Base-by-base conservation (phyloP, 2,797 vertebrate genomes). In the Syngnathus acus region DNA sequence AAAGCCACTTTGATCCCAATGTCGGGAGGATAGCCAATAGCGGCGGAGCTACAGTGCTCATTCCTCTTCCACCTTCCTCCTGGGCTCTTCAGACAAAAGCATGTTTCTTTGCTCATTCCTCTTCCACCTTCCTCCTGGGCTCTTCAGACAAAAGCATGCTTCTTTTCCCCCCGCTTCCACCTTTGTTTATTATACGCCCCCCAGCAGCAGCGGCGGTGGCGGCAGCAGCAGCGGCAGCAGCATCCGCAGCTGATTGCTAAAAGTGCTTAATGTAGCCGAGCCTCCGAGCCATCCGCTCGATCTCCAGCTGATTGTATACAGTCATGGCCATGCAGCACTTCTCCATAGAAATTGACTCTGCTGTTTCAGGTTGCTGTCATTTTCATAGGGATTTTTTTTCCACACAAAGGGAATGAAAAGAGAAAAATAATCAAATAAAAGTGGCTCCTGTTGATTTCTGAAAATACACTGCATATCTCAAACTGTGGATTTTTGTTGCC, bases 161-260 rank as follows among this genome's bases (percentile, higher is more conserved):
- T 21, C 13, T 62, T 62, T 62, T 62, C 26, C 21, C 4, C 2
- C 3, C 3, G 21, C 58, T 62, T 62, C 21, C 21, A 23, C 55
- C 66, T 70, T 71, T 68, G 72, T 78, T 78, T 76, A 76, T 77
- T 70, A 67, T 64, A 50, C 42, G 40, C 17, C 60, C 32, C 62
- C 70, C 71, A 53, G 42, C 70, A 63, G 57, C 65, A 53, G 48
- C 39, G 2, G 26, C 26, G 2, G 26, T 2, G 2, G 26, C 26
- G 3, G 26, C 26, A 26, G 26, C 26, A 2, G 26, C 71, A 60
- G 71, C 75, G 1, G 23, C 23, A 23, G 23, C 26, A 2, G 26
- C 26, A 26, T 0, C 26, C 0, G 2, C 71, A 60, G 69, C 75
- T 78, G 82, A 82, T 79, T 83, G 86, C 87, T 81, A 79, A 80